Base-by-base conservation (phyloP, 2,888 invertebrate genomes). In the Phrixothrix hirtus region DNA sequence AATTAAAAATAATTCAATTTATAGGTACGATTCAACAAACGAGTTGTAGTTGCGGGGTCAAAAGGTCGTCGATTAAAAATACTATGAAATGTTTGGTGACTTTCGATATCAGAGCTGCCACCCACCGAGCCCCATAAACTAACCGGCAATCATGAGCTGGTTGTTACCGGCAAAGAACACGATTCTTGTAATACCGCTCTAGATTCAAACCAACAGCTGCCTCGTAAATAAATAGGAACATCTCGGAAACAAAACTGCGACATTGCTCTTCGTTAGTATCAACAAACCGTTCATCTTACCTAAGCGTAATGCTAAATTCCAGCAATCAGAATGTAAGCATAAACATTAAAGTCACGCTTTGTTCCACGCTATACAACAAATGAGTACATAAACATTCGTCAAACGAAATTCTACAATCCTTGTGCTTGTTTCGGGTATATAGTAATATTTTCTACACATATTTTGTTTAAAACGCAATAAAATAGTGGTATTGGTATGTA, bases 71-170 rank as follows among this genome's bases (percentile, higher is more conserved):
- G 41, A 30, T 16, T 43, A 53, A 57, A 59, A 59, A 34, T 55
- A 55, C 52, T 27, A 52, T 55, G 42, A 44, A 52, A 58, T 59
- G 52, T 55, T 55, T 56, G 52, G 53, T 51, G 51, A 56, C 36
- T 46, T 49, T 36, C 49, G 53, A 58, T 58, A 59, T 49, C 56
- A 47, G 58, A 57, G 54, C 38, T 58, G 58, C 65, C 65, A 65
- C 65, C 65, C 65, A 65, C 65, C 43, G 61, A 58, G 65, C 43
- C 44, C 57, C 63, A 65, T 65, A 65, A 63, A 65, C 60, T 52
- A 65, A 57, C 58, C 63, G 61, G 62, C 60, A 65, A 65, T 65
- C 65, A 64, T 63, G 62, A 59, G 58, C 55, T 58, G 55, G 60
- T 61, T 64, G 63, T 65, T 65, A 64, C 63, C 54, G 54, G 57